phyloP scores from a whole-genome alignment of 2,797 vertebrate genomes.

The Tragopan temminckii region DNA sequence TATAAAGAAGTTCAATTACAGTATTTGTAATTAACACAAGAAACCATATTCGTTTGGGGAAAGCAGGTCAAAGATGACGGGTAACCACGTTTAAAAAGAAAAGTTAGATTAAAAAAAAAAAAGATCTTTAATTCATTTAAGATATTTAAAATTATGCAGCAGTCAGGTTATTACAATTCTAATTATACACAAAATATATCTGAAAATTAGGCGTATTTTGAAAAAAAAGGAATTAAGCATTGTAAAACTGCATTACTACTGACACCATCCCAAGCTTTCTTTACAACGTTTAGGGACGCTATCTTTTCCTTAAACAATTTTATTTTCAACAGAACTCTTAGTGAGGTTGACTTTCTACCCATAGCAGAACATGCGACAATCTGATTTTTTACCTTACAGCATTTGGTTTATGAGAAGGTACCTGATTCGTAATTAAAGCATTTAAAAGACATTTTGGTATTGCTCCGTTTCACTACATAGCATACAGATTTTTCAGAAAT shows the following conservation, averaged over 20 bases:
- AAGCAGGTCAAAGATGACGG: slow-evolving; percentile 1
- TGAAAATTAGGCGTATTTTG: slow-evolving; percentile 71
- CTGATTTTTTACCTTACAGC: slow-evolving; percentile 5
- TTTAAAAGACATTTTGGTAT: background rate
- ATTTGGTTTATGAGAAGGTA: slow-evolving; percentile 9
- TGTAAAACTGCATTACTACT: slow-evolving; percentile 50
- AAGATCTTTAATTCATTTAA: slow-evolving; percentile 71
- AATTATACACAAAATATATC: slow-evolving; percentile 77
- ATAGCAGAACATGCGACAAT: slow-evolving; percentile 19
- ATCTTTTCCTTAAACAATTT: slow-evolving; percentile 57
- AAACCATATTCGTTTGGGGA: slow-evolving; percentile 54
- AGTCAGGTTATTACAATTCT: slow-evolving; percentile 76
- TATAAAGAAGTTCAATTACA: slow-evolving; percentile 57
- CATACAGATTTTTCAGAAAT: background rate
- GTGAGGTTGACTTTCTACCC: slow-evolving; percentile 31
- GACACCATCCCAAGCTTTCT: slow-evolving; percentile 15
- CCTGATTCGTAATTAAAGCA: slow-evolving; percentile 28
- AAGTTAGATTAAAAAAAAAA: slow-evolving; percentile 59
- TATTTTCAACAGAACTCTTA: slow-evolving; percentile 19
- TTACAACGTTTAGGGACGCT: slow-evolving; percentile 41
- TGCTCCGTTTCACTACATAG: slow-evolving; percentile 18
- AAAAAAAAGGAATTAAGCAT: slow-evolving; percentile 71
- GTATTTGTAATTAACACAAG: slow-evolving; percentile 71
- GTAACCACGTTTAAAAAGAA: slow-evolving; percentile 55
- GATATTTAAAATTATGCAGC: slow-evolving; percentile 72